These are phyloP conservation scores for Onychomys leucogaster DNA, from an alignment of 2,797 vertebrate genomes.

Conservation along the genomic window DNA sequence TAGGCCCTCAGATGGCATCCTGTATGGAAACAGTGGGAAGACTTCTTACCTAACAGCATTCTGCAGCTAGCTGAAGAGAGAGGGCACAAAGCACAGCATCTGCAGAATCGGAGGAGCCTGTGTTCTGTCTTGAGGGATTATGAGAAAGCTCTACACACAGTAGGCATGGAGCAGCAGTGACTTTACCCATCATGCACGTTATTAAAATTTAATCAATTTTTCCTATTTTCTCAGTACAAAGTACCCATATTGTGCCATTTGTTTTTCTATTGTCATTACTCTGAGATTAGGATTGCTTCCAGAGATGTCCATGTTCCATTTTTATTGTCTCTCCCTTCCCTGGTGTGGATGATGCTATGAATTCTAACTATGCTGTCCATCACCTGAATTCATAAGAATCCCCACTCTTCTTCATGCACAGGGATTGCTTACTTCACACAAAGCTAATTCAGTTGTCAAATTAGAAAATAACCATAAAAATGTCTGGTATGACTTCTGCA, in stretches of 20 bases:
- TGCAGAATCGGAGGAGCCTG: neutral
- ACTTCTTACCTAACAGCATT: neutral
- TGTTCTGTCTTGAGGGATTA: neutral
- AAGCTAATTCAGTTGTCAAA: constrained; percentile 70
- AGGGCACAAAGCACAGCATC: neutral
- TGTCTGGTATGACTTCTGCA: constrained; percentile 45
- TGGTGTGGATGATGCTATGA: neutral
- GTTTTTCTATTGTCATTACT: neutral
- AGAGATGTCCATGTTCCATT: neutral
- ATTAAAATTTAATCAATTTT: neutral
- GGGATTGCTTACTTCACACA: constrained; percentile 41
- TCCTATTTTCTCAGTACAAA: neutral
- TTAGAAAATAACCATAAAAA: constrained; percentile 69
- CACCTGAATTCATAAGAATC: constrained; percentile 40
- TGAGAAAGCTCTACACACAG: neutral
- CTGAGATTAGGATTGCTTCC: neutral
- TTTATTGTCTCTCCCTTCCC: neutral
- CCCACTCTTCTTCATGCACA: neutral
- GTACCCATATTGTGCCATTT: neutral
- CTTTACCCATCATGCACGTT: neutral
- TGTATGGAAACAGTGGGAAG: neutral
- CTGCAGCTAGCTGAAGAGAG: neutral
- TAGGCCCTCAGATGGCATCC: neutral
- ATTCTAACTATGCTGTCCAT: constrained; percentile 38
- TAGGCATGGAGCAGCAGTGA: neutral